These are phyloP conservation scores for Bradysia coprophila DNA, from an alignment of 1,140 invertebrate genomes.

Conservation along the genomic window DNA sequence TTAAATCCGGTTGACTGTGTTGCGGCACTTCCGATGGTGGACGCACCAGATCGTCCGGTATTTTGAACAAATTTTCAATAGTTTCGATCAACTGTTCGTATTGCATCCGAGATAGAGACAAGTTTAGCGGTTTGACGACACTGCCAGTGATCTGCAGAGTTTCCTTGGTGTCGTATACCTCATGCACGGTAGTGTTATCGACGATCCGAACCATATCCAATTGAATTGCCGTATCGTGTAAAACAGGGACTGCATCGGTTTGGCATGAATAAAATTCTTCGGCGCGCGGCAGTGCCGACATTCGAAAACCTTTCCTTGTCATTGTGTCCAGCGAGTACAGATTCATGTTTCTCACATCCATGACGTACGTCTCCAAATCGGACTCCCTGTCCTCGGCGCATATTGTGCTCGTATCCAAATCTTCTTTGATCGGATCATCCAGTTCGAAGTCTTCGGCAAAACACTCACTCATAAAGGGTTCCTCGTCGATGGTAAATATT, in stretches of 20 bases:
- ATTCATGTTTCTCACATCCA: constrained; percentile 69
- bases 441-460: background rate
- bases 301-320: constrained; percentile 13
- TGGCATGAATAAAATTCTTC: constrained; percentile 15
- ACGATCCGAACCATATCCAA: constrained; percentile 25
- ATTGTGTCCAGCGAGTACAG: constrained; percentile 53
- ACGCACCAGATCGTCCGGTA: constrained; percentile 9
- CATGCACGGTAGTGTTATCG: background rate
- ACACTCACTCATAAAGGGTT: background rate
- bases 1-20: background rate
- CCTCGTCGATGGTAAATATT: constrained; percentile 5
- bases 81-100: constrained; percentile 80
- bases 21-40: constrained; percentile 3
- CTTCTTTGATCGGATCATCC: background rate
- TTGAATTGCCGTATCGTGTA: constrained; percentile 53
- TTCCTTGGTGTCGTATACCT: background rate
- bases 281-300: constrained; percentile 11
- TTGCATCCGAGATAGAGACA: constrained; percentile 66
- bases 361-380: constrained; percentile 11
- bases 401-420: no score
- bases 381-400: no score
- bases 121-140: constrained; percentile 64
- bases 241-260: constrained; percentile 17
- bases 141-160: constrained; percentile 40
- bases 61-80: constrained; percentile 26